Evolutionary conservation across 2,888 invertebrate genomes (phyloP).

Genomic region (Poecilus cupreus): DNA sequence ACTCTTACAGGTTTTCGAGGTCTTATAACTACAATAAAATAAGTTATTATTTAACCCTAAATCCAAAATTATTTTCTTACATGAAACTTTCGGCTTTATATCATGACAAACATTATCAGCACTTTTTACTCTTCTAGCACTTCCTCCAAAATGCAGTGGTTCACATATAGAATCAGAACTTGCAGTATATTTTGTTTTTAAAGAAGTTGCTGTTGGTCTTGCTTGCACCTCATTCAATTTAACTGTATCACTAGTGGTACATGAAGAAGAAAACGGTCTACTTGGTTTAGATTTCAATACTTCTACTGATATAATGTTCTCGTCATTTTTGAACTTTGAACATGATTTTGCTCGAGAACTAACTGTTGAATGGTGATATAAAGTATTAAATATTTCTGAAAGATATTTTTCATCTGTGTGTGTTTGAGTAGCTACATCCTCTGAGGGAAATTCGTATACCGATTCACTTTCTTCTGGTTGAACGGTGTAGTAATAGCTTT

Average conservation of each 20-base stretch:
- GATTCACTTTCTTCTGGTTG: background rate
- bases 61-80: conserved; percentile 57
- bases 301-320: conserved; percentile 63
- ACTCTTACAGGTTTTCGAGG: conserved; percentile 73
- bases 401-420: conserved; percentile 64
- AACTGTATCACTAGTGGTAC: background rate
- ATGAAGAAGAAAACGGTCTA: conserved; percentile 29
- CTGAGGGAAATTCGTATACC: background rate
- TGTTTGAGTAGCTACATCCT: conserved; percentile 62
- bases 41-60: background rate
- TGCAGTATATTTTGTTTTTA: too few relatives aligned
- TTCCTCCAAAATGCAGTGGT: background rate
- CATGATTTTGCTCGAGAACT: conserved; percentile 52
- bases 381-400: conserved; percentile 34
- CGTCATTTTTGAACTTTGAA: conserved; percentile 44
- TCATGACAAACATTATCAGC: background rate
- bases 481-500: too few relatives aligned
- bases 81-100: conserved; percentile 63
- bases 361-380: conserved; percentile 15
- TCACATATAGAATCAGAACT: conserved; percentile 6
- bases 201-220: background rate
- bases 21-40: conserved; percentile 76
- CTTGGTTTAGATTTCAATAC: conserved; percentile 62
- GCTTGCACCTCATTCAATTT: background rate
- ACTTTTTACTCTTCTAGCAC: background rate